Evolutionary conservation across 2,797 vertebrate genomes (phyloP).

Genomic region (Mallotus villosus): DNA sequence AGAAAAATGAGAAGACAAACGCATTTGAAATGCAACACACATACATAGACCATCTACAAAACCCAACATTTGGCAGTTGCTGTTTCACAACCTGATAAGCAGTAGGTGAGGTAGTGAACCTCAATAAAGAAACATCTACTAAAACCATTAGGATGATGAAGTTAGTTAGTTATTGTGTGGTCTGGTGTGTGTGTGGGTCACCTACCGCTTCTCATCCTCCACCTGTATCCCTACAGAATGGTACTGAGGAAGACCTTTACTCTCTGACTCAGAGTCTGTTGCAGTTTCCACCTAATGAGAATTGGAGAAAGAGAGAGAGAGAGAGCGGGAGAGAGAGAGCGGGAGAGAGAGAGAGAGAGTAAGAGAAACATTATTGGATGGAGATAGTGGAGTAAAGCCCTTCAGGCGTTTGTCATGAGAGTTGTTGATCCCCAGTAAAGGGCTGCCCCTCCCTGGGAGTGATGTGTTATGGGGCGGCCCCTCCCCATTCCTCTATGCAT

Average conservation of each 20-base stretch:
- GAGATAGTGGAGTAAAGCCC: too few relatives aligned
- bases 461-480: background rate
- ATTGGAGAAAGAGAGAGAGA: background rate
- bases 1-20: background rate
- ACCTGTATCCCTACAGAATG: slow-evolving; percentile 97
- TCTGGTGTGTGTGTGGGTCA: background rate
- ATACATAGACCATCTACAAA: background rate
- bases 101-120: background rate
- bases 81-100: background rate
- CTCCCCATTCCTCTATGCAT: slow-evolving; percentile 6
- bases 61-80: background rate
- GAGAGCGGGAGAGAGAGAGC: background rate
- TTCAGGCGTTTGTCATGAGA: background rate
- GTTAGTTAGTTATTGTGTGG: slow-evolving; percentile 24
- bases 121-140: background rate
- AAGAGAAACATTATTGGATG: too few relatives aligned
- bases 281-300: slow-evolving; percentile 90
- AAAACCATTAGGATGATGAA: background rate
- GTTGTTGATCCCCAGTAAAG: background rate
- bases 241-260: slow-evolving; percentile 90
- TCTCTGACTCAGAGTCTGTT: slow-evolving; percentile 95
- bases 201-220: slow-evolving; percentile 90
- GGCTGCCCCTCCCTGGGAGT: background rate
- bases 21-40: background rate
- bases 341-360: background rate